phyloP scores from a whole-genome alignment of 2,797 vertebrate species.

The Ambastaia sidthimunki region DNA sequence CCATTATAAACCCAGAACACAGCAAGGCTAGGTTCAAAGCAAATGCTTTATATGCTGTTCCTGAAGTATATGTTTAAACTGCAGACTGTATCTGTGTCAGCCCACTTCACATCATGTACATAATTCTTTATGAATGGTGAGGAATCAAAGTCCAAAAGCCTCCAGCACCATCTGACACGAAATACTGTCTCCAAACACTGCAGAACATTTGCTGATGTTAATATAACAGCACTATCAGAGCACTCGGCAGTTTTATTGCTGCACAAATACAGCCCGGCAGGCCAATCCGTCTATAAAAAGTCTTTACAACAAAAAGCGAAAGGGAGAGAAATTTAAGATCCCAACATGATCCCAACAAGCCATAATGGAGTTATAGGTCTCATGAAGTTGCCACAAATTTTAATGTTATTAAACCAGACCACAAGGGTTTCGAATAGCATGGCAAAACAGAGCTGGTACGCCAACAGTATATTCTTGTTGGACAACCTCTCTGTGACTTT shows the following conservation, averaged over 20 bases:
- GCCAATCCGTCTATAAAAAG: slow-evolving; percentile 73
- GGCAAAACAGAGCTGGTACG: neutral
- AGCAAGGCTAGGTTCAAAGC: neutral
- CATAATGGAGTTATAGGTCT: neutral
- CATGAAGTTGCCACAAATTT: neutral
- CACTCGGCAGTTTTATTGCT: slow-evolving; percentile 72
- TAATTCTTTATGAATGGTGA: slow-evolving; percentile 63
- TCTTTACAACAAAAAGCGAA: slow-evolving; percentile 60
- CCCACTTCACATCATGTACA: slow-evolving; percentile 59
- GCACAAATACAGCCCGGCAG: slow-evolving; percentile 71
- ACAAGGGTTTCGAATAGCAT: neutral
- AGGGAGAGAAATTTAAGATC: slow-evolving; percentile 29
- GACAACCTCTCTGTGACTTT: neutral
- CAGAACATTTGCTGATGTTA: slow-evolving; percentile 63
- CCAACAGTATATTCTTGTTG: neutral
- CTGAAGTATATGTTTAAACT: neutral
- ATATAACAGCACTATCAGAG: slow-evolving; percentile 57
- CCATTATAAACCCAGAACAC: neutral
- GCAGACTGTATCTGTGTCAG: neutral
- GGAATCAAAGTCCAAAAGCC: slow-evolving; percentile 72
- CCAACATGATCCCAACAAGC: neutral
- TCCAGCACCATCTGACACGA: slow-evolving; percentile 59
- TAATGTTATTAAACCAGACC: neutral
- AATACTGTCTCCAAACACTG: slow-evolving; percentile 64
- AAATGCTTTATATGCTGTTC: slow-evolving; percentile 4